Base-by-base conservation (phyloP, 37 sponge, comb jelly and placozoan genomes). In the Crambe crambe region DNA sequence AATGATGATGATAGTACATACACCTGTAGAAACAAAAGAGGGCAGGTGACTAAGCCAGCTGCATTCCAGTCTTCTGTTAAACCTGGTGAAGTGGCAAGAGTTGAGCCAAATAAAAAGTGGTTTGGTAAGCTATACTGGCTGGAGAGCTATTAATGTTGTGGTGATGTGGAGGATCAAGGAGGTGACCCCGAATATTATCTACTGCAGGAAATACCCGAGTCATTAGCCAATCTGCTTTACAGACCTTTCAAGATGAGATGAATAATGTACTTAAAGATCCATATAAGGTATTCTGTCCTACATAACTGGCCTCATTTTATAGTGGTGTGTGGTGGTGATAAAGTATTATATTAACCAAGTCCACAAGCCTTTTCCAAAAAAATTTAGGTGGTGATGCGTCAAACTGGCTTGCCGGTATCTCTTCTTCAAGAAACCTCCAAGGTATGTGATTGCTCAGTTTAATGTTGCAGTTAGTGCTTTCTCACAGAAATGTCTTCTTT, bases 91-190 rank as follows among this genome's bases (percentile, higher is more conserved):
- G 92, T 96, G 27, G 94, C 97, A 0, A 77, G 99, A 74, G 83
- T 99, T 5, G 92, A 99, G 47, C 99, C 99, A 21, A 99, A 99
- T 81, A 83, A 89, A 42, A 96, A 95, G 61, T 98, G 99, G 99
- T 99, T 96, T 78, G 99, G 97, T 95, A 62, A 78, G 93, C 25
- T 39, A 40, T 18, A 3, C 38, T 21, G n/a, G n/a, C n/a, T n/a
- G n/a, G n/a, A n/a, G n/a, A n/a, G 18, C 12, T 20, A 54, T 54
- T 54, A 54, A 18, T 54, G 12, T 54, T 20, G 18, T 54, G 12
- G 17, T 54, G 18, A 54, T 54, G 17, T 54, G 56, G 12, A n/a
- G n/a, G n/a, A n/a, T n/a, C n/a, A n/a, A n/a, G n/a, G n/a, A n/a
- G n/a, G n/a, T n/a, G n/a, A n/a, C n/a, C n/a, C n/a, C n/a, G n/a